These are phyloP conservation scores for Acestrorhynchus altus DNA, from an alignment of 2,797 vertebrate species.

Conservation along the genomic window DNA sequence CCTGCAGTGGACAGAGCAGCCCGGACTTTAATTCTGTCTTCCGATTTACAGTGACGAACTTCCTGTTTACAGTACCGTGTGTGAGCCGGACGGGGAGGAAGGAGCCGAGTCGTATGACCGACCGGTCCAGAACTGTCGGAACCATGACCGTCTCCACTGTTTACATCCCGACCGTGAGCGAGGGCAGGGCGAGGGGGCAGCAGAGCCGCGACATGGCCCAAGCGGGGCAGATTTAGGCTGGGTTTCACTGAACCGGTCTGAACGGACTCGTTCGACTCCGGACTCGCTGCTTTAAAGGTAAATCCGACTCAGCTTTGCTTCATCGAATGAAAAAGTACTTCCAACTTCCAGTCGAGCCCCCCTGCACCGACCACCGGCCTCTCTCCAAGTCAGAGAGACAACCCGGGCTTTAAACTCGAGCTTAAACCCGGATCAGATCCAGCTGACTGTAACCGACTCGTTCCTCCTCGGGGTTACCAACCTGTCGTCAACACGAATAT, in stretches of 20 bases:
- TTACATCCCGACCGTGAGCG: constrained; percentile 24
- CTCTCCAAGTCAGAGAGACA: constrained; percentile 68
- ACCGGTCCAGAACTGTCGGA: background rate
- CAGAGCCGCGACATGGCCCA: constrained; percentile 32
- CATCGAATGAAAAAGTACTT: constrained; percentile 49
- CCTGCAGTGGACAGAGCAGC: constrained; percentile 40
- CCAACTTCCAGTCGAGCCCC: constrained; percentile 38
- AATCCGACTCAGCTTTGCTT: constrained; percentile 50
- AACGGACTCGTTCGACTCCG: constrained; percentile 17
- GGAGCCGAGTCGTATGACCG: constrained; percentile 28
- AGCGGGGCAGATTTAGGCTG: background rate
- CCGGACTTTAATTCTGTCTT: constrained; percentile 47
- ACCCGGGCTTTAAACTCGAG: background rate
- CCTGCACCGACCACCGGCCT: constrained; percentile 40
- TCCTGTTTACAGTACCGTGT: constrained; percentile 57
- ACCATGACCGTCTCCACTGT: constrained; percentile 30
- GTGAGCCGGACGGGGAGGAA: background rate
- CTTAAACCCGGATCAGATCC: background rate
- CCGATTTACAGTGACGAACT: constrained; percentile 63
- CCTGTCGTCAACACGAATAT: constrained; percentile 75
- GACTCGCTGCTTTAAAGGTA: constrained; percentile 13
- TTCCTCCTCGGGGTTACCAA: constrained; percentile 72
- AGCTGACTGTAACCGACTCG: constrained; percentile 52
- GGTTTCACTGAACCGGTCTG: background rate
- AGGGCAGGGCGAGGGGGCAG: constrained; percentile 35